Percentiles rank a stretch among this genome's conserved stretches.
Evolutionary conservation across 2,888 invertebrate genomes (phyloP).

Genomic region (Hedychridium roseum): DNA sequence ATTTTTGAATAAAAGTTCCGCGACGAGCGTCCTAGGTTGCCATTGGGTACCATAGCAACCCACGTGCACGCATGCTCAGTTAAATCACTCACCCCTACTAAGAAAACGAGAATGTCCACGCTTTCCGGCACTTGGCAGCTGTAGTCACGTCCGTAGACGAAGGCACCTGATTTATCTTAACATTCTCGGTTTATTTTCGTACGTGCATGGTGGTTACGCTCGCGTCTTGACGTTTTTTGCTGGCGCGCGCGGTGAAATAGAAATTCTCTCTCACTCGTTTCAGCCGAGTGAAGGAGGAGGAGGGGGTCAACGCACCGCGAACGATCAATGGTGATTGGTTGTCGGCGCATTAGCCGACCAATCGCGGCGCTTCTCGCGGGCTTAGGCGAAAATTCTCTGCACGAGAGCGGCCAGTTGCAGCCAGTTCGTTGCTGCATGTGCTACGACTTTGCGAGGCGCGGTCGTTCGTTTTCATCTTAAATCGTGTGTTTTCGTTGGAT

Average conservation of each 20-base stretch:
- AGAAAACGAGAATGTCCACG: too few species aligned
- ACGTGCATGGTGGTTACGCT: neutral
- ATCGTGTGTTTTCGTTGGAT: neutral
- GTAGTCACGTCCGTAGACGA: neutral
- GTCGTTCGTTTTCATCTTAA: slow-evolving; percentile 8
- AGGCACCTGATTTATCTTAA: neutral
- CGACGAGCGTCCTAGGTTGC: too few species aligned
- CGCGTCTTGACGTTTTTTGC: slow-evolving; percentile 10
- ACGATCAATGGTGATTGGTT: slow-evolving; percentile 43
- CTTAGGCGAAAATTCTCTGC: slow-evolving; percentile 31
- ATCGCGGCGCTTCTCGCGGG: slow-evolving; percentile 23
- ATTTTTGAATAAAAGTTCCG: too few species aligned
- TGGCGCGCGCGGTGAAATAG: slow-evolving; percentile 12
- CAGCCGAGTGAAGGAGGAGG: slow-evolving; percentile 5
- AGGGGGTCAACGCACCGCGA: slow-evolving; percentile 40
- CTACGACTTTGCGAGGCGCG: slow-evolving; percentile 35
- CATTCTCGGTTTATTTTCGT: slow-evolving; percentile 10
- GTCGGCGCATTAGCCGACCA: slow-evolving; percentile 22
- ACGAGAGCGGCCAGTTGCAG: slow-evolving; percentile 31
- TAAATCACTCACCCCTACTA: slow-evolving; percentile 1
- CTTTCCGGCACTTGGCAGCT: slow-evolving; percentile 2
- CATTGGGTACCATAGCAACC: slow-evolving; percentile 8
- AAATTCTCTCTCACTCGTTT: too few species aligned
- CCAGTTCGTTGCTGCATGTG: slow-evolving; percentile 34
- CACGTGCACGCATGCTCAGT: slow-evolving; percentile 22